Base-by-base conservation (phyloP, 2,113 vertebrate genomes). In the Murina feae region DNA sequence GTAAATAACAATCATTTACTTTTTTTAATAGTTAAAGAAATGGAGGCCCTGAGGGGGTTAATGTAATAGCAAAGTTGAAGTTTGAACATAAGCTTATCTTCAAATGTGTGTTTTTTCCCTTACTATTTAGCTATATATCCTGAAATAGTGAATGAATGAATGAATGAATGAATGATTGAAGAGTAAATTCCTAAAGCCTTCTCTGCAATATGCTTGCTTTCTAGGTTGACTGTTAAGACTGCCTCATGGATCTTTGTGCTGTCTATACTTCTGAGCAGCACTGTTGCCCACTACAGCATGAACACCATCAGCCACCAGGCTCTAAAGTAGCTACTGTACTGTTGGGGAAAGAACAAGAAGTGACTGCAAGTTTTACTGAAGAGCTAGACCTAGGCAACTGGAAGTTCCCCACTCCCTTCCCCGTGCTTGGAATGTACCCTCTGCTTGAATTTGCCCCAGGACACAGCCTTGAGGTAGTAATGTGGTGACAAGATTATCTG, bases 261-360 rank as follows among this genome's bases (percentile, higher is more conserved):
- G 51, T 84, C 95, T 5, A 5, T 96, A 28, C 83, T 96, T 12
- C 86, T 96, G n/a, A 95, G 97, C 86, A 90, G 93, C 85, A 95
- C 90, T 18, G 75, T 96, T 66, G 92, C 95, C 32, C 6, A 93
- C 49, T 95, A 97, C 81, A 97, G 92, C 71, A 51, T 95, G 55
- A 63, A 47, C 17, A 96, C 89, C 32, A 96, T 97, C 55, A 93
- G 95, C 55, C 94, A 96, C 14, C 25, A 89, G 3, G 86, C 87
- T 32, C n/a, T 97, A 87, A 82, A 95, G 17, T 53, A 95, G 11
- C 93, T 96, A 20, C 93, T 96, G 25, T 12, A n/a, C 51, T 21
- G 10, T 51, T 76, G 28, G 47, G n/a, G 75, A 78, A 78, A 49
- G 32, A 35, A 18, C 23, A 39, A 69, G 66, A 44, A 44, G 12